Evolutionary conservation across 2,888 invertebrate genomes (phyloP), one percentile per base, ranked within the genome.

Genomic region (Perithous albicinctus): DNA sequence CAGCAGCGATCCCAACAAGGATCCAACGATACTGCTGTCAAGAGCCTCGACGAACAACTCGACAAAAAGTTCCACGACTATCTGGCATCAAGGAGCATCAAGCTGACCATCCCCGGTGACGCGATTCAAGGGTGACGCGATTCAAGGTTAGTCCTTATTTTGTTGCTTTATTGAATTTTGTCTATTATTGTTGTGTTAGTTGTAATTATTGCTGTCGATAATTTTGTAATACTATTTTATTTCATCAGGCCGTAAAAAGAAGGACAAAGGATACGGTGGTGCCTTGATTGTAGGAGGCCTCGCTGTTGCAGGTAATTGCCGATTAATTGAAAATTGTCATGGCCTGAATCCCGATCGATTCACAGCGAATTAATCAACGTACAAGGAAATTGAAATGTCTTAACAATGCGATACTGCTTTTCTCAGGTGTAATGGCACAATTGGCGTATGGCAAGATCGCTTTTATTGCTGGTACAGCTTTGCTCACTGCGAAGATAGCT

Each of bases 371-470:
- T 15, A 38, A 15, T 56, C 15, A 10, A 41, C 56, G 1, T 15
- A 1, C 15, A 4, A 38, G 12, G 26, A 51, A 35, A 59, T 51
- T 64, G 23, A 63, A 41, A 35, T 72, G 8, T 41, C 20, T 59
- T 26, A 32, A 1, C 15, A 63, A 18, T 59, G 32, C 8, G 2
- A 8, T 7, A 56, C n/a, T 32, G 4, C 7, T 76, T 70, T 67
- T 67, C 15, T n/a, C 73, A 88, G 93, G 95, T 51, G 94, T 96
- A 93, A 93, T 95, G 91, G 94, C 94, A 1, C 95, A 96, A 92
- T 92, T 96, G 93, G 94, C 95, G 80, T 94, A 96, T 90, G 95
- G 95, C 29, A 95, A 96, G 93, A 94, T 96, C 78, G 95, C 95
- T 5, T 93, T 96, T 80, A 93, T 96, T 85, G 95, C 96, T 0